phyloP scores from a whole-genome alignment of 30 jellyfish, hydroid and myxozoan species.

The Hydra vulgaris region DNA sequence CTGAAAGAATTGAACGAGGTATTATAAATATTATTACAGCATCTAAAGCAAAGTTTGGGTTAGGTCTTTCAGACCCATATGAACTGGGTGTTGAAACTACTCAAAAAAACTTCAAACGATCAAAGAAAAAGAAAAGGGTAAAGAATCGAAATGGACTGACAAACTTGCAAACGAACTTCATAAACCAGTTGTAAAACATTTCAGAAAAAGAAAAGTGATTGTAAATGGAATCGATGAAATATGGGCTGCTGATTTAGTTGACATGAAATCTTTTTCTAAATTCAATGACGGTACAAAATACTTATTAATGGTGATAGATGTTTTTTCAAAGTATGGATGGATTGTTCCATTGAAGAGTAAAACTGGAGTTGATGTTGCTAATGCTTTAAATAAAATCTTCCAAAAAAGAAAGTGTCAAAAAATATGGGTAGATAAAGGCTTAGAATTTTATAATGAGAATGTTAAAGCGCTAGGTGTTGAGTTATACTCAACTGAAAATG shows the following conservation, averaged over 20 bases:
- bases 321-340: conserved; percentile 47
- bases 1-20: too few species aligned
- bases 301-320: conserved; percentile 41
- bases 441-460: conserved; percentile 30
- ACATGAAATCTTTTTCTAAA: conserved; percentile 11
- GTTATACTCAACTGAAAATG: conserved; percentile 29
- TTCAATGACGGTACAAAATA: conserved; percentile 36
- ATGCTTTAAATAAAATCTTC: conserved; percentile 26
- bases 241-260: conserved; percentile 42
- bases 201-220: conserved; percentile 21
- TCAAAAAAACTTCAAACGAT: neutral
- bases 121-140: neutral
- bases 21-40: neutral
- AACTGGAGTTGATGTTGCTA: conserved; percentile 20
- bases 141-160: neutral
- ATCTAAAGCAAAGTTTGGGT: neutral
- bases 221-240: conserved; percentile 31
- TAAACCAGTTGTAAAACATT: conserved; percentile 18
- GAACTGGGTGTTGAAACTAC: too few species aligned
- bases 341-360: conserved; percentile 34
- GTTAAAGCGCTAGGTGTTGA: conserved; percentile 17
- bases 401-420: conserved; percentile 11
- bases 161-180: conserved; percentile 32
- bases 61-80: neutral
- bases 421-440: conserved; percentile 43